Evolutionary conservation across 1,140 invertebrate species (phyloP).

Genomic region (Pseudomyrmex dendroicus): DNA sequence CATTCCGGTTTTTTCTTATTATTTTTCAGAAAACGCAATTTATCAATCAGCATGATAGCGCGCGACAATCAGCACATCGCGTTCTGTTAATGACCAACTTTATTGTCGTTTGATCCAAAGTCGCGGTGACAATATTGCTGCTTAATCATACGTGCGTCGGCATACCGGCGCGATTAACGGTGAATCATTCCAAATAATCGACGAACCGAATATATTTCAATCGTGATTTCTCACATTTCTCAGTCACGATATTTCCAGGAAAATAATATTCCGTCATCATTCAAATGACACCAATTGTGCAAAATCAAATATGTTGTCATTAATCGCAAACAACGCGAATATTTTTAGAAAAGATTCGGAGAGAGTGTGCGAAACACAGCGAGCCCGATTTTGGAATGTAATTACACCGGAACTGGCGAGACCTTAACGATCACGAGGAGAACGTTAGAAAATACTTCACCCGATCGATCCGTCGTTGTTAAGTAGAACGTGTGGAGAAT

Average conservation of each 20-base stretch:
- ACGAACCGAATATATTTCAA: conserved; percentile 4
- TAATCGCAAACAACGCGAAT: neutral
- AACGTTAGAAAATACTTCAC: conserved; percentile 20
- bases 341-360: neutral
- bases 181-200: conserved; percentile 19
- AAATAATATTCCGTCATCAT: conserved; percentile 5
- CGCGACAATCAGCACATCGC: neutral
- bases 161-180: neutral
- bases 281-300: neutral
- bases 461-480: conserved; percentile 60
- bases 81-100: conserved; percentile 18
- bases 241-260: neutral
- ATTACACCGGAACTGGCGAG: neutral
- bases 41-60: neutral
- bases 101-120: conserved; percentile 56
- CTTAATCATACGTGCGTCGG: conserved; percentile 47
- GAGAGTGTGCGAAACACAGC: neutral
- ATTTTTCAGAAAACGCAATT: conserved; percentile 38
- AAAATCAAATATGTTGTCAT: conserved; percentile 12
- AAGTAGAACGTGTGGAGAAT: conserved; percentile 62
- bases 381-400: conserved; percentile 19
- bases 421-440: neutral
- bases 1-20: conserved; percentile 19
- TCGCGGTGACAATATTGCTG: conserved; percentile 43
- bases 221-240: conserved; percentile 6